phyloP scores from a whole-genome alignment of 2,113 vertebrate species.

The Microtus pennsylvanicus region DNA sequence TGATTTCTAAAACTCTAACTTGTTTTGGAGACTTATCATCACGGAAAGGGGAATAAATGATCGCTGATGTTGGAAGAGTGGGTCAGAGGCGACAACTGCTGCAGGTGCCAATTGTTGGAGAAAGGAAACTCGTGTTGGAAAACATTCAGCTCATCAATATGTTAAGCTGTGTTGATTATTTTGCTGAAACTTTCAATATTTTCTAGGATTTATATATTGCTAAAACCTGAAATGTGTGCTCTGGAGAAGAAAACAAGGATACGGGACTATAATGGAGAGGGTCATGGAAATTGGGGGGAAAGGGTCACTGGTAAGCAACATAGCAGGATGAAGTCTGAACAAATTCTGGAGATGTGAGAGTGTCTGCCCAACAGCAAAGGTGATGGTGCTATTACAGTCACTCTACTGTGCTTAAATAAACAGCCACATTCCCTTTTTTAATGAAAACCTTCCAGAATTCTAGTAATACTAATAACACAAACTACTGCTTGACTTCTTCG shows the following conservation, averaged over 20 bases:
- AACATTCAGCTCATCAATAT: not conserved
- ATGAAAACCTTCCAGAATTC: constrained; percentile 19
- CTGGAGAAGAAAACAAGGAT: not conserved
- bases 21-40: not conserved
- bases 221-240: not conserved
- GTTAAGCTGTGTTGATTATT: not conserved
- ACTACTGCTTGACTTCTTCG: constrained; percentile 13
- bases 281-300: rapidly evolving
- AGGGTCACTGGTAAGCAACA: not conserved
- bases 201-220: not conserved
- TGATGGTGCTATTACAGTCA: not conserved
- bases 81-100: not conserved
- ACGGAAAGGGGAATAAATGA: not conserved
- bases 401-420: not conserved
- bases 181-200: not conserved
- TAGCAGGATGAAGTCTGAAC: not conserved
- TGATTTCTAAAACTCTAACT: not conserved
- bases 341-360: not conserved
- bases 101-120: not conserved
- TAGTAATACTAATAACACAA: constrained; percentile 15
- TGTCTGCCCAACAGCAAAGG: not conserved
- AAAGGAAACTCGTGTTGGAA: not conserved
- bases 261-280: not conserved
- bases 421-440: not conserved
- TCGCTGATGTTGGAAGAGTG: not conserved